Percentiles rank a stretch among this genome's conserved stretches.
Evolutionary conservation across 2,888 invertebrate species (phyloP).

Genomic region (Bombylius discolor): DNA sequence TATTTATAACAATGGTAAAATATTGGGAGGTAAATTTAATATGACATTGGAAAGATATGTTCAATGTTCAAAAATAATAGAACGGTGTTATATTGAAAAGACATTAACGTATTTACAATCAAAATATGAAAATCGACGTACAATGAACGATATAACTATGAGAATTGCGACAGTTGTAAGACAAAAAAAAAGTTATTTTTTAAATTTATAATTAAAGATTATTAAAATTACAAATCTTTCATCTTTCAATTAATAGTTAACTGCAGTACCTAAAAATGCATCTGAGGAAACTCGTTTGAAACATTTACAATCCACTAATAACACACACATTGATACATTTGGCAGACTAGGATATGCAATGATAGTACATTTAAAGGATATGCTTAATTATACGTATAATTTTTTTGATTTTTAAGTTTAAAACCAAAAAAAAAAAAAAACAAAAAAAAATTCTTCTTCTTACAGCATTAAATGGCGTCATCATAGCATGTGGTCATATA

Average conservation of each 20-base stretch:
- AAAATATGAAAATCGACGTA: slow-evolving; percentile 23
- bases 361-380: slow-evolving; percentile 19
- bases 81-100: slow-evolving; percentile 13
- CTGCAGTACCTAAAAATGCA: slow-evolving; percentile 16
- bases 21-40: slow-evolving; percentile 28
- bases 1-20: slow-evolving; percentile 31
- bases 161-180: slow-evolving; percentile 25
- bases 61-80: slow-evolving; percentile 10
- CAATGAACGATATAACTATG: slow-evolving; percentile 24
- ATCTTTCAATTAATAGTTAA: slow-evolving; percentile 4
- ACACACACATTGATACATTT: slow-evolving; percentile 21
- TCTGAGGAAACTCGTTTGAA: slow-evolving; percentile 16
- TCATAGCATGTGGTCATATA: not conserved
- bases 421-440: too few relatives aligned
- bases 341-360: slow-evolving; percentile 22
- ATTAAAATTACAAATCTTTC: not conserved
- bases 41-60: slow-evolving; percentile 23
- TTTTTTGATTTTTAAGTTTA: too few relatives aligned
- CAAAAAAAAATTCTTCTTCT: too few relatives aligned
- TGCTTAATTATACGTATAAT: slow-evolving; percentile 24
- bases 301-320: slow-evolving; percentile 18
- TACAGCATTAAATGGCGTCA: not conserved
- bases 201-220: not conserved
- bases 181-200: not conserved
- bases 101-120: slow-evolving; percentile 19